Percentiles rank a stretch among this genome's conserved stretches.
Conservation (phyloP, 2,113 vertebrate genomes). For the Eptesicus fuscus region DNA sequence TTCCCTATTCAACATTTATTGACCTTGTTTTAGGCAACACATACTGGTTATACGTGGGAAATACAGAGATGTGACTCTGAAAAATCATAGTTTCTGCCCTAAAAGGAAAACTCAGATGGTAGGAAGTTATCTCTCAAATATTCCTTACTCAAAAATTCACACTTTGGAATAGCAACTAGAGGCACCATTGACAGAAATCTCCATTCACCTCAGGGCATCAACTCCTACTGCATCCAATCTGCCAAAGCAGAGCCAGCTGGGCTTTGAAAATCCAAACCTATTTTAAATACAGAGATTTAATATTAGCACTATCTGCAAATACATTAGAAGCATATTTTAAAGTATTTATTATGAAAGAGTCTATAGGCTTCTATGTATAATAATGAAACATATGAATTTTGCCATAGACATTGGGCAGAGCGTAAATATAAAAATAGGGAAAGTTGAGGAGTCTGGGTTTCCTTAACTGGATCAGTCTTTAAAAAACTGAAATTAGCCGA, state of each 20-base stretch:
- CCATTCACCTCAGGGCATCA: not conserved
- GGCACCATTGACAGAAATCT: not conserved
- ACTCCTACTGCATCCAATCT: not conserved
- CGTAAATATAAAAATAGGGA: not conserved
- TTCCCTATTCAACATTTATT: not conserved
- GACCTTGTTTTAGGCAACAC: not conserved
- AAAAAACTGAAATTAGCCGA: too few species aligned
- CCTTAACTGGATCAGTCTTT: not conserved
- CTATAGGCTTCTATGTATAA: not conserved
- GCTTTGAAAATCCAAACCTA: not conserved
- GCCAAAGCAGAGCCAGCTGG: not conserved
- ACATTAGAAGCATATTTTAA: not conserved
- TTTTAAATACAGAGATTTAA: not conserved
- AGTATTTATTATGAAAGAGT: not conserved
- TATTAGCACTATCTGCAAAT: not conserved
- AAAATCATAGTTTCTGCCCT: not conserved
- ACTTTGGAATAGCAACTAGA: not conserved
- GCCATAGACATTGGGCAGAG: not conserved
- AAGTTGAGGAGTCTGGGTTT: not conserved
- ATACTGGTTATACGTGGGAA: not conserved
- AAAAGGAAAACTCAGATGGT: not conserved
- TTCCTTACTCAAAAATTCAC: not conserved
- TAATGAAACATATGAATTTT: not conserved
- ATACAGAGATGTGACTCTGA: not conserved
- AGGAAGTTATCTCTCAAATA: not conserved